Evolutionary conservation across 2,113 vertebrate species (phyloP).

Genomic region (Mesoclemmys tuberculata): DNA sequence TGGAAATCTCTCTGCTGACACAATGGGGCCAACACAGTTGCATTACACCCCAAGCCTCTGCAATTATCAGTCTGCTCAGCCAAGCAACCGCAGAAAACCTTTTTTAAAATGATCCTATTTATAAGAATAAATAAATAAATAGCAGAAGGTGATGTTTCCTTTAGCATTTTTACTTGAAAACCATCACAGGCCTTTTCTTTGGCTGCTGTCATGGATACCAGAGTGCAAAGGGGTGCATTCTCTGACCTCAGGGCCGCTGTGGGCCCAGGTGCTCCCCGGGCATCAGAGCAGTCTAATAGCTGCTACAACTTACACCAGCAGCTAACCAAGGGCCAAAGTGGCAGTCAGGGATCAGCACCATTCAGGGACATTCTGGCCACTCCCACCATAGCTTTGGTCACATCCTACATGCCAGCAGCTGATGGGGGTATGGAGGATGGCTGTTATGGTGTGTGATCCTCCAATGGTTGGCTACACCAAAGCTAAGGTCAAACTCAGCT

Average conservation of each 20-base stretch:
- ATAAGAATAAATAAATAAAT: neutral
- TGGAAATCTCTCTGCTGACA: constrained; percentile 22
- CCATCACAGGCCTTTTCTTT: neutral
- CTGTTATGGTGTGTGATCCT: neutral
- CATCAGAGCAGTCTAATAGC: neutral
- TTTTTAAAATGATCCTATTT: constrained; percentile 39
- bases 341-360: neutral
- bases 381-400: neutral
- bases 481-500: neutral
- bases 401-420: neutral
- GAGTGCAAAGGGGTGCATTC: neutral
- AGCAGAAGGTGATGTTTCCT: neutral
- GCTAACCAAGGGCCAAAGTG: neutral
- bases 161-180: rapidly evolving
- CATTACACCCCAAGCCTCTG: constrained; percentile 51
- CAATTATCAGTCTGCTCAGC: constrained; percentile 51
- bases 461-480: neutral
- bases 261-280: neutral
- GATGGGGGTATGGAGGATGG: neutral
- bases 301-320: neutral
- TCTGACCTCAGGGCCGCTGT: neutral
- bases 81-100: neutral
- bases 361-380: neutral
- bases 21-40: constrained; percentile 50
- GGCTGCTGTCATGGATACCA: neutral